Evolutionary conservation across 2,888 invertebrate species (phyloP), one percentile per base, ranked within the genome.

Genomic region (Cantharis flavilabris): DNA sequence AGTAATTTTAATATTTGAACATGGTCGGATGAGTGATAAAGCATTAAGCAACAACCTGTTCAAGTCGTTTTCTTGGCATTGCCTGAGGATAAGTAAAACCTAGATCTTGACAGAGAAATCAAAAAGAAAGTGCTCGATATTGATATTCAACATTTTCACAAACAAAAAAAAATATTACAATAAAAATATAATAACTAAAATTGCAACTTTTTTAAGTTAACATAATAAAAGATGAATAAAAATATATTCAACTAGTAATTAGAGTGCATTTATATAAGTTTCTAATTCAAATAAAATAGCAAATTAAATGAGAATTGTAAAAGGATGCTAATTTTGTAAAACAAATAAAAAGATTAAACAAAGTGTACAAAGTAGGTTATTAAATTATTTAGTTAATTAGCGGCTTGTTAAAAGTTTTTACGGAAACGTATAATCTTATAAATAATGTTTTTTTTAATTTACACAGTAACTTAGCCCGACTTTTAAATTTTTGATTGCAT

Each of bases 31-130:
- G 62, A 18, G 62, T 73, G 62, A 30, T 69, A 28, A 23, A 69
- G 63, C 69, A 30, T 62, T 33, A 70, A 69, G 69, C 33, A 75
- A 23, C 65, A 67, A 67, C 65, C 65, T 75, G 30, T 33, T 18
- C 16, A 49, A 49, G 49, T 23, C 49, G 65, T 30, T 49, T 28
- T 33, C 16, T 49, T 23, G 28, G 23, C 62, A 73, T 67, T 65
- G 79, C 79, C 76, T 62, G n/a, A 11, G 72, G 79, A 62, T 23
- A 72, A 30, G n/a, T 49, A n/a, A 70, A 75, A 72, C 79, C 79
- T 77, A 77, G 75, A 79, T 79, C 79, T 79, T 79, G 73, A 75
- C 77, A 70, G 79, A 79, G 79, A 79, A 79, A 79, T 77, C 76
- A 73, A 73, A 72, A 79, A 71, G 78, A 79, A 79, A 79, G 78